Percentiles rank a stretch among this genome's conserved stretches.
These are phyloP conservation scores for Actenoides hombroni DNA, from an alignment of 2,113 vertebrate species.

Conservation along the genomic window DNA sequence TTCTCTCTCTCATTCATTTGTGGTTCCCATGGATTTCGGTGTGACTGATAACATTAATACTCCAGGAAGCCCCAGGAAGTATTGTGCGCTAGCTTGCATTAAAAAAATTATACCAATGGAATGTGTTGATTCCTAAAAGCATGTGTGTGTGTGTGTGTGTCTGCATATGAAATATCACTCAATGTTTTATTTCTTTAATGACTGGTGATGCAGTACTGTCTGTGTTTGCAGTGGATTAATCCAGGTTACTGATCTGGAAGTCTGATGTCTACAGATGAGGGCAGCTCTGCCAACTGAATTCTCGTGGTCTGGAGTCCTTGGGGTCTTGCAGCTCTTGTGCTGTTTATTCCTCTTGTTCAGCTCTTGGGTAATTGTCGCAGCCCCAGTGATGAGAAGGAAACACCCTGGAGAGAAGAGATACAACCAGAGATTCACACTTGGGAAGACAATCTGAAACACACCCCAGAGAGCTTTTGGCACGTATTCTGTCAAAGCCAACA, in stretches of 20 bases:
- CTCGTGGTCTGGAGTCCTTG: not conserved
- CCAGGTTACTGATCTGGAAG: conserved; percentile 17
- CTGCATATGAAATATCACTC: not conserved
- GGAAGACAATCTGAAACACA: not conserved
- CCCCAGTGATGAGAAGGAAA: not conserved
- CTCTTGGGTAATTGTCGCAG: not conserved
- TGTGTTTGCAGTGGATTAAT: conserved; percentile 43
- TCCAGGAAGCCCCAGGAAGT: not conserved
- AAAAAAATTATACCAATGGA: not conserved
- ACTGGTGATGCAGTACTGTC: not conserved
- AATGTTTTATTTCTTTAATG: not conserved
- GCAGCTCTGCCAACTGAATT: not conserved
- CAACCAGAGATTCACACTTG: not conserved
- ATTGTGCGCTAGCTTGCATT: not conserved
- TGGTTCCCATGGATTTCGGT: not conserved
- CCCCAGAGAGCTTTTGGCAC: not conserved
- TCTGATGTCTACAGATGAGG: conserved; percentile 23
- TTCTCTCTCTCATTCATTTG: not conserved
- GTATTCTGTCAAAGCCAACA: not conserved
- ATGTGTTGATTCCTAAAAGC: not conserved
- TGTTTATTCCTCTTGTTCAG: not conserved
- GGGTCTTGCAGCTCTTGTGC: not conserved
- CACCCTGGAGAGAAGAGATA: not conserved
- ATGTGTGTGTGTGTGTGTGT: not conserved
- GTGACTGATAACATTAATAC: not conserved